Evolutionary conservation across 2,888 invertebrate species (phyloP).

Genomic region (Ethmia dodecea): DNA sequence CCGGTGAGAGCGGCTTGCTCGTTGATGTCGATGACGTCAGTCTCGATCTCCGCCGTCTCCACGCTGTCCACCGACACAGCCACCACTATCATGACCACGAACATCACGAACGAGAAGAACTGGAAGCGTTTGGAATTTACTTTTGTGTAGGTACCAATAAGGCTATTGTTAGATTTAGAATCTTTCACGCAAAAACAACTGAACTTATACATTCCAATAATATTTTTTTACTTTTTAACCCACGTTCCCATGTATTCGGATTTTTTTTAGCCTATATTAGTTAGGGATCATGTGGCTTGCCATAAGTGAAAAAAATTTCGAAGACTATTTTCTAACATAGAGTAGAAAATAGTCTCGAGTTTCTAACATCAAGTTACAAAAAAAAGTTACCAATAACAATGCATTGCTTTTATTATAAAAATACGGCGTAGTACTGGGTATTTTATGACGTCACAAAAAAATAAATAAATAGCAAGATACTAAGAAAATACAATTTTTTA

Average conservation of each 20-base stretch:
- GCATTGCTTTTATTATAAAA: too few species aligned
- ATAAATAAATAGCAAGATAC: too few species aligned
- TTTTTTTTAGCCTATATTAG: neutral
- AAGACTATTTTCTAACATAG: too few species aligned
- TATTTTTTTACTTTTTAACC: neutral
- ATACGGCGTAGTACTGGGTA: too few species aligned
- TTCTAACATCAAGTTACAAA: too few species aligned
- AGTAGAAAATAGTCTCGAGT: too few species aligned
- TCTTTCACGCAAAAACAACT: too few species aligned
- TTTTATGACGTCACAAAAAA: too few species aligned
- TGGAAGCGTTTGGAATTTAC: constrained; percentile 18
- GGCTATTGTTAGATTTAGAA: too few species aligned
- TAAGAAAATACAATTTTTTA: neutral
- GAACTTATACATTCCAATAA: too few species aligned
- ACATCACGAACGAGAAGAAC: constrained; percentile 43
- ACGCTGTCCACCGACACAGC: constrained; percentile 31
- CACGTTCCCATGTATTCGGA: neutral
- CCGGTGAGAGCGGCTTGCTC: constrained; percentile 46
- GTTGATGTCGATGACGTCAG: constrained; percentile 28
- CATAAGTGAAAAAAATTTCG: neutral
- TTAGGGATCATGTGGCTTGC: neutral
- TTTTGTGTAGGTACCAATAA: neutral
- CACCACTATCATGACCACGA: constrained; percentile 42
- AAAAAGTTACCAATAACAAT: too few species aligned
- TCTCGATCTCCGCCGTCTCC: constrained; percentile 6